Evolutionary conservation across 1,140 invertebrate species (phyloP).

Genomic region (Drosophila sp.): DNA sequence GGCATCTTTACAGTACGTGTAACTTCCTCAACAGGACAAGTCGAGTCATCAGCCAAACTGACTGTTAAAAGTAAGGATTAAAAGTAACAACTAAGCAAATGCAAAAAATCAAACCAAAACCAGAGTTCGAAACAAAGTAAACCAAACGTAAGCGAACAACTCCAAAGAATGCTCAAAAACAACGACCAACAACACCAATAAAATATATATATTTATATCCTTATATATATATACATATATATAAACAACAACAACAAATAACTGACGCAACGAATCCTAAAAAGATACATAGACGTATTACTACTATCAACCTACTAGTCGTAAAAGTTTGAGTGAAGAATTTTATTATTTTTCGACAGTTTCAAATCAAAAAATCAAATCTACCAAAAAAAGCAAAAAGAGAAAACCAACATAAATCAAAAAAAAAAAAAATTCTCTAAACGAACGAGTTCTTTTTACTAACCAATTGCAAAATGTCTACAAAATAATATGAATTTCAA

Average conservation of each 20-base stretch:
- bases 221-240: slow-evolving; percentile 2
- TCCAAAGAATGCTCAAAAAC: slow-evolving; percentile 73
- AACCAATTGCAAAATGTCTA: slow-evolving; percentile 70
- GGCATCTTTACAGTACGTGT: slow-evolving; percentile 96
- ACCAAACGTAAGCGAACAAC: slow-evolving; percentile 71
- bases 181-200: slow-evolving; percentile 36
- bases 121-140: slow-evolving; percentile 65
- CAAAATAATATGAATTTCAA: slow-evolving; percentile 59
- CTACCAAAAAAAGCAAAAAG: background rate
- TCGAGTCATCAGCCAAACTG: slow-evolving; percentile 95
- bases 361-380: slow-evolving; percentile 7
- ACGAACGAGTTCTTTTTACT: slow-evolving; percentile 76
- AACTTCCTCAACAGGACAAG: slow-evolving; percentile 94
- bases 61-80: slow-evolving; percentile 99
- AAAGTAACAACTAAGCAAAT: slow-evolving; percentile 83
- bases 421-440: slow-evolving; percentile 28
- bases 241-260: slow-evolving; percentile 24
- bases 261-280: slow-evolving; percentile 61
- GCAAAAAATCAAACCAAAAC: slow-evolving; percentile 52
- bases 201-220: slow-evolving; percentile 6
- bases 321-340: slow-evolving; percentile 72
- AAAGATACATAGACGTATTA: slow-evolving; percentile 65
- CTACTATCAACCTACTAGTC: slow-evolving; percentile 68
- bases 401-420: background rate
- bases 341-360: slow-evolving; percentile 52